Evolutionary conservation across 92 coral and sea anemone species (phyloP).

Genomic region (Chrysogorgia sp.): DNA sequence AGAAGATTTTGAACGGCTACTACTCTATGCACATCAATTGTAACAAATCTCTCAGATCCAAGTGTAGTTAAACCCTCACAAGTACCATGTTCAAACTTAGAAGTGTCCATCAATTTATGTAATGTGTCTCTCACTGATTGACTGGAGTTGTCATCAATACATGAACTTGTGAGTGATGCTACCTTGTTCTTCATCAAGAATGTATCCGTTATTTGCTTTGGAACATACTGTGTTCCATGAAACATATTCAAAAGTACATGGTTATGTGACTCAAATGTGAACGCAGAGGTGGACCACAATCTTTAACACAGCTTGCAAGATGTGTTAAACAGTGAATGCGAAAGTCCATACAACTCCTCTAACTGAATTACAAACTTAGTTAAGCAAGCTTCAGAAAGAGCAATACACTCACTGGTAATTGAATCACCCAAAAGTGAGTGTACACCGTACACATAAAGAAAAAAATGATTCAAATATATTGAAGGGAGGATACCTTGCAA

Average conservation of each 20-base stretch:
- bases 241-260: neutral
- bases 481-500: neutral
- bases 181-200: neutral
- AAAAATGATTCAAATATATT: neutral
- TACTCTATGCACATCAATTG: neutral
- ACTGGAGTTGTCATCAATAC: neutral
- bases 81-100: neutral
- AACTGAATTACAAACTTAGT: neutral
- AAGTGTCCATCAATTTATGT: neutral
- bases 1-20: neutral
- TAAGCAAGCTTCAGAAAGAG: conserved; percentile 1
- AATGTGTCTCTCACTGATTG: neutral
- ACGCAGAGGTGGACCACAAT: conserved; percentile 5
- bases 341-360: neutral
- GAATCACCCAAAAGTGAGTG: conserved; percentile 14
- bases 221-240: conserved; percentile 5
- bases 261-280: neutral
- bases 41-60: neutral
- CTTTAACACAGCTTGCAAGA: neutral
- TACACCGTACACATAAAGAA: conserved; percentile 6
- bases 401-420: neutral
- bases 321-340: neutral
- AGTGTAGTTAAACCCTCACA: neutral
- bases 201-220: neutral
- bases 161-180: neutral